Evolutionary conservation across 2,888 invertebrate genomes (phyloP).

Genomic region (Cheilosia impressa): DNA sequence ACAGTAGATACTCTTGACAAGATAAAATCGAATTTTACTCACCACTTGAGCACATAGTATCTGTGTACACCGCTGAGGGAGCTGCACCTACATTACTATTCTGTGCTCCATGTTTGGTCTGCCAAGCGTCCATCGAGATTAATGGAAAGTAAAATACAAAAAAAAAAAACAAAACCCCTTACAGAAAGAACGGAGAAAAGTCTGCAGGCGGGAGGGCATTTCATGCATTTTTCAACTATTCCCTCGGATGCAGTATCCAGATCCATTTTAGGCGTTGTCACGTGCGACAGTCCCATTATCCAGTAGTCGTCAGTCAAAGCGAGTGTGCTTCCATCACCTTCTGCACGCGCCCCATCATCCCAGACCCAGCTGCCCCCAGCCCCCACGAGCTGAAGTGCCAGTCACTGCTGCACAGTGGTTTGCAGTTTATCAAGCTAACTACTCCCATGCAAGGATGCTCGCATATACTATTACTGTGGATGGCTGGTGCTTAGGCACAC

Average conservation of each 20-base stretch:
- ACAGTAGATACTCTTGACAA: slow-evolving; percentile 53
- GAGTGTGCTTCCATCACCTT: slow-evolving; percentile 63
- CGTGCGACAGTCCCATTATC: slow-evolving; percentile 72
- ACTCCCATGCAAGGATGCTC: slow-evolving; percentile 45
- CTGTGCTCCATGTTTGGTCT: slow-evolving; percentile 27
- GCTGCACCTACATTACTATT: slow-evolving; percentile 44
- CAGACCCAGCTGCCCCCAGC: not conserved
- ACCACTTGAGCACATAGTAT: slow-evolving; percentile 25
- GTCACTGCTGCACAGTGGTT: slow-evolving; percentile 44
- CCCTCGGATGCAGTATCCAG: slow-evolving; percentile 5
- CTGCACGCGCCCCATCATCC: slow-evolving; percentile 35
- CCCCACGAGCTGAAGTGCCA: not conserved
- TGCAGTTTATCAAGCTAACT: slow-evolving; percentile 72
- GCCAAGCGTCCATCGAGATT: slow-evolving; percentile 39
- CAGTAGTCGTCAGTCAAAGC: slow-evolving; percentile 58
- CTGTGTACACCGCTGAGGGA: slow-evolving; percentile 11
- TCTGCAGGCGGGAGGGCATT: slow-evolving; percentile 21
- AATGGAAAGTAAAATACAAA: slow-evolving; percentile 53
- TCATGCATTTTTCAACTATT: slow-evolving; percentile 67
- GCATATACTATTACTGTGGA: slow-evolving; percentile 19
- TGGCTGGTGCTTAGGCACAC: slow-evolving; percentile 45
- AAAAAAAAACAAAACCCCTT: slow-evolving; percentile 18
- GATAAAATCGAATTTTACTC: slow-evolving; percentile 61
- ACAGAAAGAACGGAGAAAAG: slow-evolving; percentile 39
- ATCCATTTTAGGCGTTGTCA: slow-evolving; percentile 73